These are phyloP conservation scores for Patella pellucida DNA, from an alignment of 2,888 invertebrate species.

Conservation along the genomic window DNA sequence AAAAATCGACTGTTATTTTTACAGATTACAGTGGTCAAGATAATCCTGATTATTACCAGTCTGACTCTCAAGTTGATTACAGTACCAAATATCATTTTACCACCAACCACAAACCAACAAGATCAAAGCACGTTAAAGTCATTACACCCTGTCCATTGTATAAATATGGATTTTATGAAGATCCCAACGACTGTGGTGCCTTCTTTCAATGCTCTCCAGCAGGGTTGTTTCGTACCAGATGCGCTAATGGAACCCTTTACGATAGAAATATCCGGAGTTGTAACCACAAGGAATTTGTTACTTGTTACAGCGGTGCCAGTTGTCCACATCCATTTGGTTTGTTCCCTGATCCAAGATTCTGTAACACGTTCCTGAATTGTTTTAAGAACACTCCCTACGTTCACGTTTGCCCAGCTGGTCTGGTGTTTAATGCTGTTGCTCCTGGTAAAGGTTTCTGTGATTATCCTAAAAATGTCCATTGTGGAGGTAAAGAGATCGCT, in stretches of 20 bases:
- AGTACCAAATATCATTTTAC: no score
- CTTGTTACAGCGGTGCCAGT: not conserved
- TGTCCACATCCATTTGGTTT: not conserved
- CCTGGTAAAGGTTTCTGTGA: not conserved
- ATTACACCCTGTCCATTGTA: not conserved
- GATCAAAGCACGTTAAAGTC: no score
- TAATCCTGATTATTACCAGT: no score
- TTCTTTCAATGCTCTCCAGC: not conserved
- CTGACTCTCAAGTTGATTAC: no score
- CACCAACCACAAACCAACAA: no score
- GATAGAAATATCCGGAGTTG: not conserved
- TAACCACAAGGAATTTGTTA: not conserved
- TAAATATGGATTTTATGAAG: not conserved
- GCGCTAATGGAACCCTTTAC: not conserved
- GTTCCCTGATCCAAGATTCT: not conserved
- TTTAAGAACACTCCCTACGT: not conserved
- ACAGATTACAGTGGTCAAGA: no score
- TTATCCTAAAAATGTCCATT: not conserved
- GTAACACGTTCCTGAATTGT: not conserved
- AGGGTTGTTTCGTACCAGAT: not conserved
- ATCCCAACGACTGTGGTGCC: not conserved
- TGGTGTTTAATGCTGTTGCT: not conserved
- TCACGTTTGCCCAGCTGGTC: not conserved
- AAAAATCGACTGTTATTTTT: no score
- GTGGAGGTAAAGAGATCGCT: not conserved